These are phyloP conservation scores for Epinephelus malabaricus DNA, from an alignment of 2,797 vertebrate species.

Conservation along the genomic window DNA sequence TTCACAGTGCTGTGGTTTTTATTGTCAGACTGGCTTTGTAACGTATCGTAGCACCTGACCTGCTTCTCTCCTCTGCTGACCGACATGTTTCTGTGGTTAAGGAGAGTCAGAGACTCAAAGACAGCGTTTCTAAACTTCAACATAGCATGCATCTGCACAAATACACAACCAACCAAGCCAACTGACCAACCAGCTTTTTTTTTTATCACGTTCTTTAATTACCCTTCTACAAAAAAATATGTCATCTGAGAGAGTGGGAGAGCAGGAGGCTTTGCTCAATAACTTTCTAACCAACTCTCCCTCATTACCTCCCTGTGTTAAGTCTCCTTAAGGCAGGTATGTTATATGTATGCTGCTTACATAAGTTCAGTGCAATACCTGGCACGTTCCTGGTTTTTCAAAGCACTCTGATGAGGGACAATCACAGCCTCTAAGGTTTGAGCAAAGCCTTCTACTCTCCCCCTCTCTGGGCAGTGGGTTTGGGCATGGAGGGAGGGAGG, in stretches of 20 bases:
- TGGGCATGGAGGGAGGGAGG: conserved; percentile 7
- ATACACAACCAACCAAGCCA: conserved; percentile 81
- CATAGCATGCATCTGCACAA: conserved; percentile 82
- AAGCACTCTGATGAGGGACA: conserved; percentile 40
- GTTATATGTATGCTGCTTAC: conserved; percentile 56
- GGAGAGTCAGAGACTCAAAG: conserved; percentile 62
- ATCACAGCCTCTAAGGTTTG: conserved; percentile 46
- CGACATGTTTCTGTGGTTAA: conserved; percentile 33
- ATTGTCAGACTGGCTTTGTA: conserved; percentile 27
- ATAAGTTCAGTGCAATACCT: conserved; percentile 63
- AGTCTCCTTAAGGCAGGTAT: conserved; percentile 46
- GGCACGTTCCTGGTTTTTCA: conserved; percentile 33
- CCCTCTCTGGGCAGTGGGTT: conserved; percentile 57
- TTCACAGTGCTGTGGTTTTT: conserved; percentile 65
- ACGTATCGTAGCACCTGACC: conserved; percentile 43
- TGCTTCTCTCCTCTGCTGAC: conserved; percentile 37
- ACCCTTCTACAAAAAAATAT: conserved; percentile 77
- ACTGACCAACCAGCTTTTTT: conserved; percentile 74
- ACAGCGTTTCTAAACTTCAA: conserved; percentile 74
- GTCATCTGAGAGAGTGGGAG: conserved; percentile 49
- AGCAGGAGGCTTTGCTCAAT: conserved; percentile 73
- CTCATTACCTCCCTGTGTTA: conserved; percentile 33
- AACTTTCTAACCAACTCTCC: neutral
- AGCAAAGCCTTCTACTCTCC: conserved; percentile 74
- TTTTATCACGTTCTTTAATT: conserved; percentile 72